Evolutionary conservation across 2,888 invertebrate genomes (phyloP).

Genomic region (Uropetala carovei): DNA sequence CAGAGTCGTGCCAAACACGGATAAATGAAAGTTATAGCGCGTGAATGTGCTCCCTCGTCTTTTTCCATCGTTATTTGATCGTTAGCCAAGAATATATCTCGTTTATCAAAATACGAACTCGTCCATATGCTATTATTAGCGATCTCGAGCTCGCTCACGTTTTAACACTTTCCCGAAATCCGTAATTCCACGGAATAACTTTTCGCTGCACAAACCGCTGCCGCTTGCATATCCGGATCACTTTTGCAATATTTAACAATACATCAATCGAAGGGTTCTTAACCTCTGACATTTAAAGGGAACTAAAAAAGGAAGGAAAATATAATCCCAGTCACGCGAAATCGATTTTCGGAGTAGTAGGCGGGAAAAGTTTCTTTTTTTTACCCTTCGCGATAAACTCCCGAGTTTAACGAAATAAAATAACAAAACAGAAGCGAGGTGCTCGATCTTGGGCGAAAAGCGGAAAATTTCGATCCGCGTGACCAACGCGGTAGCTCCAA

Average conservation of each 20-base stretch:
- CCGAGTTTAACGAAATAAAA: background rate
- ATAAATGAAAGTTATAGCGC: too few species aligned
- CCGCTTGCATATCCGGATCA: background rate
- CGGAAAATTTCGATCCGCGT: conserved; percentile 22
- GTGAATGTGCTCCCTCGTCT: too few species aligned
- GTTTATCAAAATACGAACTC: too few species aligned
- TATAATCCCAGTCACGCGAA: background rate
- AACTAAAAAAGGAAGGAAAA: background rate
- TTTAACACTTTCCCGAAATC: too few species aligned
- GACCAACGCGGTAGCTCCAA: background rate
- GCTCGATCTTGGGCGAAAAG: background rate
- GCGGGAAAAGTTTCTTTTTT: background rate
- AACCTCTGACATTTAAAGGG: background rate
- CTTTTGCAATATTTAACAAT: background rate
- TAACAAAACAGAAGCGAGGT: background rate
- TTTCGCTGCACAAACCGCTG: background rate
- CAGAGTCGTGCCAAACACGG: too few species aligned
- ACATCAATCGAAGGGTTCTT: background rate
- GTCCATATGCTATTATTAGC: too few species aligned
- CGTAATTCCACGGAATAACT: too few species aligned
- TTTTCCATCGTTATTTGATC: too few species aligned
- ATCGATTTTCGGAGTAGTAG: too few species aligned
- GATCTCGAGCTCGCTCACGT: too few species aligned
- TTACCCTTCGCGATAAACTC: background rate
- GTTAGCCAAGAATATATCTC: too few species aligned